phyloP scores from a whole-genome alignment of 1,140 invertebrate genomes.

The Drosophila mojavensis region DNA sequence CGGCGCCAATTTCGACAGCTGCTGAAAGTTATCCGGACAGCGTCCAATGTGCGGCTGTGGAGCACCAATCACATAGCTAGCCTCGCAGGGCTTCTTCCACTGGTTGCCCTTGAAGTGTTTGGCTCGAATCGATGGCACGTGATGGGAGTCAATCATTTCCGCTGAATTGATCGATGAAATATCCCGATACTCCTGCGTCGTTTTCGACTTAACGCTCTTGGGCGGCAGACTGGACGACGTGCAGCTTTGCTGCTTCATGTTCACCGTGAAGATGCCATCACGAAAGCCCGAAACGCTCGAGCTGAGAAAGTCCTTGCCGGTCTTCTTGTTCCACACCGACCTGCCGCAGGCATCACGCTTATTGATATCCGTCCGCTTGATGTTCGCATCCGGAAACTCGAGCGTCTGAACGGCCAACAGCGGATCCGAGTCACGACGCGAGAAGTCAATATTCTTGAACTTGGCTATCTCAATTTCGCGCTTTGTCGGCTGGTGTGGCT shows the following conservation, averaged over 20 bases:
- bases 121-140: constrained; percentile 38
- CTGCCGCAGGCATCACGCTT: constrained; percentile 58
- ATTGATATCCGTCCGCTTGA: constrained; percentile 52
- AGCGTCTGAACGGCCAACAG: constrained; percentile 58
- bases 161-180: constrained; percentile 22
- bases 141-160: constrained; percentile 64
- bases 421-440: constrained; percentile 44
- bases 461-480: constrained; percentile 47
- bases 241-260: constrained; percentile 44
- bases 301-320: constrained; percentile 33
- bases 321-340: constrained; percentile 16
- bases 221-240: constrained; percentile 7
- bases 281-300: constrained; percentile 62
- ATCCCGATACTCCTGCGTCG: too few relatives aligned
- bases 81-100: constrained; percentile 68
- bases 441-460: constrained; percentile 70
- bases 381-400: constrained; percentile 65
- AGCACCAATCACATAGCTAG: constrained; percentile 63
- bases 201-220: too few relatives aligned
- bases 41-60: constrained; percentile 53
- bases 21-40: constrained; percentile 63
- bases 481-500: constrained; percentile 23
- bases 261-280: constrained; percentile 59
- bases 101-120: constrained; percentile 45
- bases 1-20: constrained; percentile 65